Evolutionary conservation across 2,888 invertebrate genomes (phyloP), one percentile per base, ranked within the genome.

Genomic region (Drosophila setosimentum): DNA sequence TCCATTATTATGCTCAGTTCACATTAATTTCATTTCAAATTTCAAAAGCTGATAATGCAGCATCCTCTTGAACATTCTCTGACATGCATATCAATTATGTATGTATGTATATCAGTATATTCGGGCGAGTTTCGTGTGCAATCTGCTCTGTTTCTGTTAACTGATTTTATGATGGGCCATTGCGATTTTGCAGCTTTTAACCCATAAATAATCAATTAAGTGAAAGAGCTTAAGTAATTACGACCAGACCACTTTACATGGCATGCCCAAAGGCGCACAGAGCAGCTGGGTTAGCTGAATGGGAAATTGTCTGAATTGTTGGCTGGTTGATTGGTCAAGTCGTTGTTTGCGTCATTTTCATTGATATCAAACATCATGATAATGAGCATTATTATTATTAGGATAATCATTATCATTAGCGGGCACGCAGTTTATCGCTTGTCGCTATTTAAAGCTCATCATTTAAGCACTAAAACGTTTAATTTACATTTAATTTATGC

Each of bases 401-500:
- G 29, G 6, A 65, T 60, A 11, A 59, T 49, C 49, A 59, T 55
- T 45, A 59, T 64, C 53, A 68, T 73, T 73, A 68, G 45, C 33
- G 58, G 59, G 54, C 49, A 55, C 61, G 48, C 71, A 58, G 71
- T 79, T 79, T 75, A 76, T 79, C 78, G 78, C 76, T 58, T 62
- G 78, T 72, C 80, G 78, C 80, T 68, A 78, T 78, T 80, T 78
- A 78, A 78, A 78, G 80, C 78, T 76, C 76, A 80, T 80, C 73
- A 67, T 76, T 87, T 83, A 69, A 70, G 68, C 82, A 71, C 57
- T 71, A 79, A 77, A 85, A 78, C 89, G 82, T 89, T 85, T 88
- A 83, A 85, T 79, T 88, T 85, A 82, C 86, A 85, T 85, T 88
- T 85, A 85, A 85, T 85, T 88, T 85, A 85, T 85, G 84, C 84